Conservation (phyloP, 2,888 invertebrate genomes). For the Acanthacorydalis orientalis region DNA sequence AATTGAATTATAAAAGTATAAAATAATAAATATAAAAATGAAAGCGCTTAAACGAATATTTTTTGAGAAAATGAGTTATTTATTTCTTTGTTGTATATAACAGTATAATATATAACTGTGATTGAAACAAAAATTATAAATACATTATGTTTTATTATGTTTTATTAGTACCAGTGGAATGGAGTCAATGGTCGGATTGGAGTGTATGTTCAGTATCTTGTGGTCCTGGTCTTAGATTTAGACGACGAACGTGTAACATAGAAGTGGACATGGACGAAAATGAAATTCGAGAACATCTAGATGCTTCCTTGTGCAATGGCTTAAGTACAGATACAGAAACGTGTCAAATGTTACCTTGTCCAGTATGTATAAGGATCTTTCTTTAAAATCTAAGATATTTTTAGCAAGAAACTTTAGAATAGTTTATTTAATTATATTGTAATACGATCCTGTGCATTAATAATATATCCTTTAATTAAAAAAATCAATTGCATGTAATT, state of each 20-base stretch:
- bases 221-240: slow-evolving; percentile 26
- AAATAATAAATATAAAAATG: too few species aligned
- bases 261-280: slow-evolving; percentile 20
- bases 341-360: slow-evolving; percentile 31
- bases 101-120: too few species aligned
- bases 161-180: slow-evolving; percentile 34
- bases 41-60: too few species aligned
- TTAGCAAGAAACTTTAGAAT: neutral
- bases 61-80: too few species aligned
- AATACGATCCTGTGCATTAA: neutral
- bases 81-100: too few species aligned
- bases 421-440: neutral
- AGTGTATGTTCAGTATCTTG: slow-evolving; percentile 30
- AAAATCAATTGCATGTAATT: neutral
- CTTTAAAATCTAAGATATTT: neutral
- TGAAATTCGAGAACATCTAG: slow-evolving; percentile 5
- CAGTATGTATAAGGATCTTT: slow-evolving; percentile 18
- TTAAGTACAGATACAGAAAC: slow-evolving; percentile 21
- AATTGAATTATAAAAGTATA: neutral
- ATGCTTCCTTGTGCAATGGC: slow-evolving; percentile 16
- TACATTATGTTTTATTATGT: slow-evolving; percentile 9
- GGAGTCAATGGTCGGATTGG: slow-evolving; percentile 31
- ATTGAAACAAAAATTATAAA: neutral
- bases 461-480: neutral
- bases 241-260: slow-evolving; percentile 25